Evolutionary conservation across 2,888 invertebrate genomes (phyloP).

Genomic region (Rhaphigaster nebulosa): DNA sequence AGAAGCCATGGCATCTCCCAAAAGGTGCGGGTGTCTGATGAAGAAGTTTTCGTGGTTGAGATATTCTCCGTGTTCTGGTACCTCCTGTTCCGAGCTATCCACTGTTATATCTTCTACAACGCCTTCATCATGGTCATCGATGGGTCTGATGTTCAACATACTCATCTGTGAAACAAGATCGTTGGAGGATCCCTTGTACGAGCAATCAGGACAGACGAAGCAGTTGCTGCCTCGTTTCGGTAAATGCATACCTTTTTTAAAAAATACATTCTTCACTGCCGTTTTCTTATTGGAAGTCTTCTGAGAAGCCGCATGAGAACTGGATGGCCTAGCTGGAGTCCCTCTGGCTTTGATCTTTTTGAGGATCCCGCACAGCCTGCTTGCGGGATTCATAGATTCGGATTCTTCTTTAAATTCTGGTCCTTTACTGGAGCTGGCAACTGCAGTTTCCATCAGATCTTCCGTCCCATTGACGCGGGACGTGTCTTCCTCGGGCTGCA

Average conservation of each 20-base stretch:
- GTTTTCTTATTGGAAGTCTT: too few species aligned
- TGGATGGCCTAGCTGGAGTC: background rate
- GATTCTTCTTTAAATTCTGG: too few species aligned
- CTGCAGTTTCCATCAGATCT: background rate
- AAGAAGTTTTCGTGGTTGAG: background rate
- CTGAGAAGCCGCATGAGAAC: background rate
- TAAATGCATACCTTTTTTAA: too few species aligned
- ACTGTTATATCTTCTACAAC: background rate
- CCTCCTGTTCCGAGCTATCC: background rate
- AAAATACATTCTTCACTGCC: too few species aligned
- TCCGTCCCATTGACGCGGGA: too few species aligned
- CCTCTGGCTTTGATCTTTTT: background rate
- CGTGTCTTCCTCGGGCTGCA: background rate
- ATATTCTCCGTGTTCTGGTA: background rate
- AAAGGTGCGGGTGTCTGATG: background rate
- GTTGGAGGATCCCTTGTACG: too few species aligned
- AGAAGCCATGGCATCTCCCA: too few species aligned
- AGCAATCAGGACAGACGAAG: background rate
- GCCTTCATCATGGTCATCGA: too few species aligned
- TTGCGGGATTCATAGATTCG: too few species aligned
- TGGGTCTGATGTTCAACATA: background rate
- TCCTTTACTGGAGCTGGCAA: background rate
- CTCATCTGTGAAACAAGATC: too few species aligned
- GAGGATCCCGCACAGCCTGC: background rate
- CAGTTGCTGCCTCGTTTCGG: background rate